Percentiles rank a stretch among this genome's conserved stretches.
Conservation (phyloP, 2,797 vertebrate species). For the Hylomyscus alleni region DNA sequence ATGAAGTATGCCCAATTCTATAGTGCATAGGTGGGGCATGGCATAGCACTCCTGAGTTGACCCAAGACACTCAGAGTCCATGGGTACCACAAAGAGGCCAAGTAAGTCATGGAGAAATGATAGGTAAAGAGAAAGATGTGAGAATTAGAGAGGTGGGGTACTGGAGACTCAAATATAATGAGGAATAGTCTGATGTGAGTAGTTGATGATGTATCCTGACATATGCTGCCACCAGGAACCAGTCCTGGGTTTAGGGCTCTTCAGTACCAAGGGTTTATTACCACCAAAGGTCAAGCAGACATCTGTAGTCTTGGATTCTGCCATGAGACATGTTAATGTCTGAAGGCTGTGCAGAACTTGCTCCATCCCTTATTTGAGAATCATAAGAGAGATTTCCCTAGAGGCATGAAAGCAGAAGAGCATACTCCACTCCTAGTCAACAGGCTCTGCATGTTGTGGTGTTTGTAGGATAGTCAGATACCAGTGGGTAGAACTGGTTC, state of each 20-base stretch:
- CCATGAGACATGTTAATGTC: background rate
- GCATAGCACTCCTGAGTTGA: background rate
- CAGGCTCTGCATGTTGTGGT: background rate
- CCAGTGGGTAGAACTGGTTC: background rate
- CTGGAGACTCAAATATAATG: background rate
- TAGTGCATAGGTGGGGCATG: no score
- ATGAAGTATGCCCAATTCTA: no score
- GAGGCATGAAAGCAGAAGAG: background rate
- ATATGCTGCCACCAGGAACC: no score
- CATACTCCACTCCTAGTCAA: background rate
- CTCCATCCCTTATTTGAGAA: background rate
- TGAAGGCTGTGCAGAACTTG: background rate
- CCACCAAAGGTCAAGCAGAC: background rate
- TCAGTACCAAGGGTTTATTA: background rate
- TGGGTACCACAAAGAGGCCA: background rate
- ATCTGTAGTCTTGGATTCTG: background rate
- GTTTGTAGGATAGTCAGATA: background rate
- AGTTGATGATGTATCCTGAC: background rate
- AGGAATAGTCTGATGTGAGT: background rate
- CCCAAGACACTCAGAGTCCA: background rate
- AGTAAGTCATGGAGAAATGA: background rate
- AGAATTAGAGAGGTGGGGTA: no score
- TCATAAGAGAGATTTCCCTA: background rate
- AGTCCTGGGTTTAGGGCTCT: background rate
- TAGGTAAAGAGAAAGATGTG: background rate